Conservation (phyloP, 1,140 invertebrate genomes). For the Physella acuta region DNA sequence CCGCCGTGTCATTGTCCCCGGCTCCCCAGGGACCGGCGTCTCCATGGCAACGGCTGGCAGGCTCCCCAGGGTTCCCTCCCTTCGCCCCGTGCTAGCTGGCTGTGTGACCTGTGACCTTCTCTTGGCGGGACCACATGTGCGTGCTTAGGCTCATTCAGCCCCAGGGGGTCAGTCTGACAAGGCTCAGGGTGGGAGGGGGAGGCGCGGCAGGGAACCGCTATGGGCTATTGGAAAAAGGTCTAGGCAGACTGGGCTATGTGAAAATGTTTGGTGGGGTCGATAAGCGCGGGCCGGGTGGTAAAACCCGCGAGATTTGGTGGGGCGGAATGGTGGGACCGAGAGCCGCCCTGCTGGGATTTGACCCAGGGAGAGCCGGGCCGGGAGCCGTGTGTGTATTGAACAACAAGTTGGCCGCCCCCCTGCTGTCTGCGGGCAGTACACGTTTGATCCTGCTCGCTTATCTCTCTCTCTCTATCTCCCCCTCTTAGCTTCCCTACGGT, state of each 20-base stretch:
- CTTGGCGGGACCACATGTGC: conserved; percentile 19
- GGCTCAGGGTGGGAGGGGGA: not conserved
- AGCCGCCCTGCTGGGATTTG: conserved; percentile 29
- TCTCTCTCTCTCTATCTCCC: not conserved
- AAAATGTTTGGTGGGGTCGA: too few relatives aligned
- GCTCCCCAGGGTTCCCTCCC: conserved; percentile 20
- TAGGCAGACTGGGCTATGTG: too few relatives aligned
- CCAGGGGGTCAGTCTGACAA: conserved; percentile 7
- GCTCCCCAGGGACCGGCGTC: conserved; percentile 22
- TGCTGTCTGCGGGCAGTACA: too few relatives aligned
- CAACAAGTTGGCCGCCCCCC: not conserved
- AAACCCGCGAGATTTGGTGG: too few relatives aligned
- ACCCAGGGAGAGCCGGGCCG: conserved; percentile 21
- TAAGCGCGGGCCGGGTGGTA: too few relatives aligned
- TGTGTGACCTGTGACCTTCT: conserved; percentile 19
- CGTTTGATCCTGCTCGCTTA: not conserved
- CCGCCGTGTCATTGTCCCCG: not conserved
- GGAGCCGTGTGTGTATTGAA: too few relatives aligned
- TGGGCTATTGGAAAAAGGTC: too few relatives aligned
- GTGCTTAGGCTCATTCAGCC: not conserved
- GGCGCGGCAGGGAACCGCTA: too few relatives aligned
- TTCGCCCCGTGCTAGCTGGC: conserved; percentile 8
- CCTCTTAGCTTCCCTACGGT: too few relatives aligned
- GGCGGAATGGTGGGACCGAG: too few relatives aligned
- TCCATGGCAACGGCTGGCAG: conserved; percentile 25